phyloP scores from a whole-genome alignment of 2,888 invertebrate genomes.

The Pardosa pseudoannulata region DNA sequence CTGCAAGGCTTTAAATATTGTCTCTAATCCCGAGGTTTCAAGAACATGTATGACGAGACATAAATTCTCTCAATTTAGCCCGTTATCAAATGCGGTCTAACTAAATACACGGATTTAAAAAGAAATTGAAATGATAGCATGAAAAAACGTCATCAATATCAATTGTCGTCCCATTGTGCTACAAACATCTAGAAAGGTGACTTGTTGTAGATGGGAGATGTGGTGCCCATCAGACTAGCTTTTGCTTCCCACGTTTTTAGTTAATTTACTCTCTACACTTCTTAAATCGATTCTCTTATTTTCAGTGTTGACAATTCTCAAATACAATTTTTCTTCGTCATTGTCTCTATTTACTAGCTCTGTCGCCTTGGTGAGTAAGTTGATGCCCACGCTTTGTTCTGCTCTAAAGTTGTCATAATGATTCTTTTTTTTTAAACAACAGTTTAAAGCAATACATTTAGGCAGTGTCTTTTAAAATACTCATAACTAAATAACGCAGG shows the following conservation, averaged over 20 bases:
- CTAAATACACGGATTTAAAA: not conserved
- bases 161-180: not conserved
- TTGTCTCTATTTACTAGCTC: not conserved
- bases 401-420: too few species aligned
- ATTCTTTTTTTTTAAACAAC: too few species aligned
- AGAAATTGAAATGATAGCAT: constrained; percentile 3
- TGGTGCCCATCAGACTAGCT: not conserved
- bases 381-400: not conserved
- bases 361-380: not conserved
- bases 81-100: not conserved
- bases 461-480: too few species aligned
- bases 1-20: too few species aligned
- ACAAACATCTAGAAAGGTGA: not conserved
- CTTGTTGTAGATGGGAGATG: not conserved
- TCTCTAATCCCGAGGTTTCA: too few species aligned
- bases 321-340: not conserved
- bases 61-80: not conserved
- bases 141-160: constrained; percentile 8
- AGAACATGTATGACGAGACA: not conserved
- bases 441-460: too few species aligned
- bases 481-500: too few species aligned
- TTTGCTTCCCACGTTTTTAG: not conserved
- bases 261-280: not conserved
- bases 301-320: not conserved
- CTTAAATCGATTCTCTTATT: not conserved